Conservation (phyloP, 2,113 vertebrate species). For the Theristicus caerulescens region DNA sequence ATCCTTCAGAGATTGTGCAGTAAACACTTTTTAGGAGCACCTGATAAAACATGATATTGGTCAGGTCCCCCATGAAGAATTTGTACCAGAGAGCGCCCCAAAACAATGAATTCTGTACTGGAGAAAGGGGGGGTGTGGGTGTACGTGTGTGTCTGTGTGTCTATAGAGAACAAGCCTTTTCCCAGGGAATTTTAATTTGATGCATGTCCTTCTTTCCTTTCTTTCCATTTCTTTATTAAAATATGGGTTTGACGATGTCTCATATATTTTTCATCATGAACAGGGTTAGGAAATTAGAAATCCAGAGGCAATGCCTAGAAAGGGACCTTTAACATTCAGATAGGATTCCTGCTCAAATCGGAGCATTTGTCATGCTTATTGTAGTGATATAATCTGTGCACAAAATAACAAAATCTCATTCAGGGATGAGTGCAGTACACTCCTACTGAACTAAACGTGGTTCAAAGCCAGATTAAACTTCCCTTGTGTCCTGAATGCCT, state of each 20-base stretch:
- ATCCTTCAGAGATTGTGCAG: background rate
- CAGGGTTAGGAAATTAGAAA: background rate
- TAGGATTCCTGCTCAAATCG: background rate
- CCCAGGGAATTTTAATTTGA: background rate
- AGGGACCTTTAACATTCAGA: background rate
- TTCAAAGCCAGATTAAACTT: background rate
- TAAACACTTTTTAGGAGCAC: background rate
- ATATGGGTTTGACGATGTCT: background rate
- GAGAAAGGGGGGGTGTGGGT: background rate
- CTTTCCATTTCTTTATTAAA: background rate
- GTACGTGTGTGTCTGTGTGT: fast-evolving
- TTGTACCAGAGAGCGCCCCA: background rate
- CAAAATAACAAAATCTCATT: constrained; percentile 5
- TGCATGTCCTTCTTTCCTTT: background rate
- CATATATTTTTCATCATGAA: background rate
- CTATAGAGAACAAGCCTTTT: background rate
- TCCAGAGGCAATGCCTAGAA: background rate
- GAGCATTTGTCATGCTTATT: constrained; percentile 9
- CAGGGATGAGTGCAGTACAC: background rate
- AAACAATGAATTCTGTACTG: background rate
- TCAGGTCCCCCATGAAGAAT: background rate
- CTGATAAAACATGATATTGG: background rate
- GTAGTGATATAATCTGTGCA: background rate
- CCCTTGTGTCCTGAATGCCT: background rate
- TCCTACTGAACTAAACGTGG: background rate